These are phyloP conservation scores for Lethocerus indicus DNA, from an alignment of 1,140 invertebrate species.

Conservation along the genomic window DNA sequence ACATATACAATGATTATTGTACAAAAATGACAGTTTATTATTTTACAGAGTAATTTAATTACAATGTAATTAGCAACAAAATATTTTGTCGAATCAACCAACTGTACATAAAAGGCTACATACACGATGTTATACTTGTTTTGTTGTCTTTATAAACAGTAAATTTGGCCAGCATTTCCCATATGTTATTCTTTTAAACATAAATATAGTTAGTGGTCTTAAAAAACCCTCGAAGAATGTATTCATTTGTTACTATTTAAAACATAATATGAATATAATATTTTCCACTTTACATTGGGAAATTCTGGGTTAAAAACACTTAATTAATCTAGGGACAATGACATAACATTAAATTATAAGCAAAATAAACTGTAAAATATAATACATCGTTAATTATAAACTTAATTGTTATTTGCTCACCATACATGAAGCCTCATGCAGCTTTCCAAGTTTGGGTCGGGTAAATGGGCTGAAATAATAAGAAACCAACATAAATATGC, in stretches of 20 bases:
- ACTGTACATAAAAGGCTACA: too few relatives aligned
- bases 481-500: background rate
- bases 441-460: conserved; percentile 80
- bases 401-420: conserved; percentile 38
- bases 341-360: background rate
- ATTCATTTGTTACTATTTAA: background rate
- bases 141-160: too few relatives aligned
- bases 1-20: background rate
- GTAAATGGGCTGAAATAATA: conserved; percentile 55
- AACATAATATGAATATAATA: background rate
- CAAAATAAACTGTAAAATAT: background rate
- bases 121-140: too few relatives aligned
- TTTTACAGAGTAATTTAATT: background rate
- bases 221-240: background rate
- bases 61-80: background rate
- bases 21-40: background rate
- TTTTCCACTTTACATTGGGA: background rate
- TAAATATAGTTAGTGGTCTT: background rate
- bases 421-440: conserved; percentile 93
- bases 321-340: background rate
- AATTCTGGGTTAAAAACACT: background rate
- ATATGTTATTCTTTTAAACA: too few relatives aligned
- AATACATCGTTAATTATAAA: background rate
- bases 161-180: too few relatives aligned
- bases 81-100: too few relatives aligned